These are phyloP conservation scores for Euplagia quadripunctaria DNA, from an alignment of 2,888 invertebrate genomes.

Conservation along the genomic window DNA sequence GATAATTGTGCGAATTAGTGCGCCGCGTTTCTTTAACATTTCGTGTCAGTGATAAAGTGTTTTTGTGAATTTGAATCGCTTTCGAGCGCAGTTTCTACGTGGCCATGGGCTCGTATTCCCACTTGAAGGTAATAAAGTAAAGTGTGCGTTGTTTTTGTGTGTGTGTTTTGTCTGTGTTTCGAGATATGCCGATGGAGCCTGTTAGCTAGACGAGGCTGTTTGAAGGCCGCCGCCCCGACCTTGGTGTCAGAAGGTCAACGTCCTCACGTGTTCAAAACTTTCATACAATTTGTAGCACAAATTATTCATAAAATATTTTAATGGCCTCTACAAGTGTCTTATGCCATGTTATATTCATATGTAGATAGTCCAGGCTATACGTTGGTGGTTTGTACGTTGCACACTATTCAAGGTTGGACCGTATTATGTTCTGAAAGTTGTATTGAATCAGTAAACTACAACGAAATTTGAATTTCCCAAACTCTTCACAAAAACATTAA, in stretches of 20 bases:
- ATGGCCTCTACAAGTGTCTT: background rate
- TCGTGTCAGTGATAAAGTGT: constrained; percentile 66
- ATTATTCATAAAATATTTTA: constrained; percentile 37
- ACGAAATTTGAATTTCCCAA: background rate
- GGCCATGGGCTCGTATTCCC: constrained; percentile 82
- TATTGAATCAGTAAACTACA: background rate
- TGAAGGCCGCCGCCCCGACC: constrained; percentile 86
- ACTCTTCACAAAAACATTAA: background rate
- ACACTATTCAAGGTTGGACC: no score
- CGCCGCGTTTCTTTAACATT: constrained; percentile 57
- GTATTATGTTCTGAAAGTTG: background rate
- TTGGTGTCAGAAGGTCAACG: constrained; percentile 85
- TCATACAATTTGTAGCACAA: constrained; percentile 63
- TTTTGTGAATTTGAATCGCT: constrained; percentile 69
- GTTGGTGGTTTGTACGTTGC: background rate
- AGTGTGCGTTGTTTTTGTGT: constrained; percentile 70
- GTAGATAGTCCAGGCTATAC: background rate
- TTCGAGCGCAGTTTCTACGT: constrained; percentile 75
- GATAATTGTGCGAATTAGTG: constrained; percentile 83
- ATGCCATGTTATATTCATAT: background rate
- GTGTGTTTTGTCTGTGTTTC: constrained; percentile 67
- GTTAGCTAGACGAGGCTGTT: constrained; percentile 81
- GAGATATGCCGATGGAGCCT: constrained; percentile 71
- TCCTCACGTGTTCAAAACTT: constrained; percentile 79
- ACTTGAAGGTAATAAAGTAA: constrained; percentile 81